A percentile compares a stretch with the other conserved stretches of the same genome.
Evolutionary conservation across 2,113 vertebrate species (phyloP).

Genomic region (Oxygymnocypris stewartii): DNA sequence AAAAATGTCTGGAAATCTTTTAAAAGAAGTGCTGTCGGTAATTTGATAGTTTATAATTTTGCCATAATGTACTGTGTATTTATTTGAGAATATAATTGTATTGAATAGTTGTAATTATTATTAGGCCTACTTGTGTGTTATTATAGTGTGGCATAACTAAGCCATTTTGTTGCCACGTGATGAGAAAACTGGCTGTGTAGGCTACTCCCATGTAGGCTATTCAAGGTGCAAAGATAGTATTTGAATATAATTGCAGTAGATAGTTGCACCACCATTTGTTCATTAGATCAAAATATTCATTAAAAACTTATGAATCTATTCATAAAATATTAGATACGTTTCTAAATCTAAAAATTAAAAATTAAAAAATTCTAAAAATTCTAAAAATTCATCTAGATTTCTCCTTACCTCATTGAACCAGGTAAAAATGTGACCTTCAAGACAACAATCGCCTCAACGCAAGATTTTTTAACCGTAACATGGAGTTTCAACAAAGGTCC

Average conservation of each 20-base stretch:
- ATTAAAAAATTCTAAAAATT: too few relatives aligned
- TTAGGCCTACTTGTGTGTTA: background rate
- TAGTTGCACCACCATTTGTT: background rate
- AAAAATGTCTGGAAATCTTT: background rate
- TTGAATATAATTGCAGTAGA: background rate
- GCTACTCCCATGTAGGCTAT: background rate
- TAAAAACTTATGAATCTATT: background rate
- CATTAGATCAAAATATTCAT: background rate
- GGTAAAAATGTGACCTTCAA: constrained; percentile 47
- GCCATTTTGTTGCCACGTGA: background rate
- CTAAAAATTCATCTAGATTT: too few relatives aligned
- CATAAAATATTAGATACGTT: background rate
- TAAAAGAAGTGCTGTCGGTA: background rate
- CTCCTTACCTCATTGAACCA: background rate
- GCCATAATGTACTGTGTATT: background rate
- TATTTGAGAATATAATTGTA: background rate
- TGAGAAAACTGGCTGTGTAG: background rate
- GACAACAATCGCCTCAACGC: background rate
- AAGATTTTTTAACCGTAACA: rapidly evolving
- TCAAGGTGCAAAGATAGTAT: background rate
- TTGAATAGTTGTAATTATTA: background rate
- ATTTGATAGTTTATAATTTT: background rate
- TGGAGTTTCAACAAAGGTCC: background rate
- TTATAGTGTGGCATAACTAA: background rate
- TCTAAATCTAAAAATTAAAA: too few relatives aligned